Evolutionary conservation across 2,113 vertebrate genomes (phyloP), one percentile per base, ranked within the genome.

Genomic region (Pycnonotus jocosus): DNA sequence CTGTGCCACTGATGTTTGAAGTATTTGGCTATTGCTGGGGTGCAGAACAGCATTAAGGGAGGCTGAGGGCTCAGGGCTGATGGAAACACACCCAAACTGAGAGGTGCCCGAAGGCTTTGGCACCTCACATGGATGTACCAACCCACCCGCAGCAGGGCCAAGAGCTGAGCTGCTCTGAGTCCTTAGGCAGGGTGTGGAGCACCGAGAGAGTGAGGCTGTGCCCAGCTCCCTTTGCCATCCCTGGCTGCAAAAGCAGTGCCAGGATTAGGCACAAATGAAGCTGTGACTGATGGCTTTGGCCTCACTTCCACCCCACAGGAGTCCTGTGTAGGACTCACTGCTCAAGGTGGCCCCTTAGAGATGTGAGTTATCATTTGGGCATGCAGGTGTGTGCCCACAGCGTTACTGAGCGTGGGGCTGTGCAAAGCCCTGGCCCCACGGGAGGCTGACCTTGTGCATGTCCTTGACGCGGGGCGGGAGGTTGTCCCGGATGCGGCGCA

Each of bases 401-500:
- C 4, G 48, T 8, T 6, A 7, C 3, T 28, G 47, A 12, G 7
- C 1, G 0, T 0, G 13, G 22, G 35, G 5, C 17, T 0, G 1
- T 12, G 50, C 14, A 23, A 28, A 20, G 2, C n/a, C 33, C 72
- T 3, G 23, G 2, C 5, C 9, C 14, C 31, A 7, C 6, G 4
- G 31, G 2, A 31, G 25, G 17, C 98, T 97, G 56, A 99, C 99
- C 99, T 99, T 99, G 96, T 99, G 99, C 7, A 98, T 79, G 95
- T 99, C 99, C 96, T 99, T 99, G 91, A 99, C 98, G 93, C 98
- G 97, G 12, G 99, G 99, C 0, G 99, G 99, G 50, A 99, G 97
- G 97, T 99, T 99, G 97, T 99, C 99, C 74, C 99, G 98, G 97
- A 99, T 99, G 93, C 99, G 98, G 97, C 99, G 98, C 99, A 99